Conservation (phyloP, 2,888 invertebrate species). For the Amiota minor region DNA sequence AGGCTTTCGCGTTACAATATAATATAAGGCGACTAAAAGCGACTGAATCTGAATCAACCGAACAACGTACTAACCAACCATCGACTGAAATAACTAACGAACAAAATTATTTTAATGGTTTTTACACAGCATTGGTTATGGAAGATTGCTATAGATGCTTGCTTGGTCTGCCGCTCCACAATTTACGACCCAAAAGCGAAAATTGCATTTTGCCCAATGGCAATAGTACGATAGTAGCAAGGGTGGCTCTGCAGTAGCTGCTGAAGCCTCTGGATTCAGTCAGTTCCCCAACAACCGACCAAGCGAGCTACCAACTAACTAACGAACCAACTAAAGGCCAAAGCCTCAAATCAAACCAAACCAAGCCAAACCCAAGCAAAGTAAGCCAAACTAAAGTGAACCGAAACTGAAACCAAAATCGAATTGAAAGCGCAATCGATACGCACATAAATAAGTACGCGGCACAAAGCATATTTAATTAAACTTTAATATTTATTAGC, state of each 20-base stretch:
- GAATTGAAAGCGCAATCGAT: conserved; percentile 48
- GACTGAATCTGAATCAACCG: background rate
- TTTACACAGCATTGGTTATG: conserved; percentile 32
- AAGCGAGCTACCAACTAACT: background rate
- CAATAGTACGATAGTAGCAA: background rate
- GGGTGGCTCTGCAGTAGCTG: background rate
- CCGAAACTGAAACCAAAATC: conserved; percentile 12
- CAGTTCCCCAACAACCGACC: conserved; percentile 20
- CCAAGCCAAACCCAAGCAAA: conserved; percentile 32
- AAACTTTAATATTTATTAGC: conserved; percentile 68
- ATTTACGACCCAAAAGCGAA: conserved; percentile 65
- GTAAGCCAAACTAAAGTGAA: conserved; percentile 20
- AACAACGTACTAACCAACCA: conserved; percentile 25
- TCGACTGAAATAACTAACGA: conserved; percentile 24
- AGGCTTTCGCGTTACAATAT: too few relatives aligned
- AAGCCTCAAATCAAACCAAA: conserved; percentile 25
- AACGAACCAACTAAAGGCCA: background rate
- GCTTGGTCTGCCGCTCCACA: conserved; percentile 51
- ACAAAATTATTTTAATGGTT: conserved; percentile 62
- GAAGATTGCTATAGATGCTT: background rate
- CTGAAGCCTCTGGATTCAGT: conserved; percentile 12
- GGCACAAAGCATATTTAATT: conserved; percentile 62
- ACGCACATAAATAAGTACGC: conserved; percentile 60
- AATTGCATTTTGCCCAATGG: conserved; percentile 52
- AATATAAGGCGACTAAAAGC: background rate